Conservation (phyloP, 1,140 invertebrate genomes). For the Cydia splendana region DNA sequence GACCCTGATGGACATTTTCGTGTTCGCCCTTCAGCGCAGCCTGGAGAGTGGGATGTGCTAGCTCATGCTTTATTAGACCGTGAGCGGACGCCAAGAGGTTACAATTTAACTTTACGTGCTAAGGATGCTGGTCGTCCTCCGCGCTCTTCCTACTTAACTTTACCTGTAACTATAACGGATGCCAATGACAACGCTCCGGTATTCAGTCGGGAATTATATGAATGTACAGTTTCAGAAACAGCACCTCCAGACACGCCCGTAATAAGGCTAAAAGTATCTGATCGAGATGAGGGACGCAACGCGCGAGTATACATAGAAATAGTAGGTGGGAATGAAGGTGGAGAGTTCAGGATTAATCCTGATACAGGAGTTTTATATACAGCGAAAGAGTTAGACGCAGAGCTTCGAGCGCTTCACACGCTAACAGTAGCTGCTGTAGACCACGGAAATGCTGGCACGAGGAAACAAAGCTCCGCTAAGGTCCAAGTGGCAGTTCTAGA, state of each 20-base stretch:
- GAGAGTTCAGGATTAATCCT: slow-evolving; percentile 92
- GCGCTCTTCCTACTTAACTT: slow-evolving; percentile 85
- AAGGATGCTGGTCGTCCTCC: slow-evolving; percentile 91
- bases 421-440: slow-evolving; percentile 95
- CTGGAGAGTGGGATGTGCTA: slow-evolving; percentile 88
- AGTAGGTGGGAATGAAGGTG: slow-evolving; percentile 94
- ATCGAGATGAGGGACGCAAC: slow-evolving; percentile 90
- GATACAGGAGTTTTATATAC: slow-evolving; percentile 95
- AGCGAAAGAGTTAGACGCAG: slow-evolving; percentile 91
- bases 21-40: slow-evolving; percentile 82
- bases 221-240: slow-evolving; percentile 92
- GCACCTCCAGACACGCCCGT: slow-evolving; percentile 93
- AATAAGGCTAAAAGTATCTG: slow-evolving; percentile 91
- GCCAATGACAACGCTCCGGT: slow-evolving; percentile 92
- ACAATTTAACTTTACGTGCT: slow-evolving; percentile 92
- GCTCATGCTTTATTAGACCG: slow-evolving; percentile 89
- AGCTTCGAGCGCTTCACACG: slow-evolving; percentile 92
- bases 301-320: slow-evolving; percentile 93
- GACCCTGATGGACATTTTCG: slow-evolving; percentile 93
- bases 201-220: slow-evolving; percentile 93
- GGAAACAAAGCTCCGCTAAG: slow-evolving; percentile 93
- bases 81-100: slow-evolving; percentile 87
- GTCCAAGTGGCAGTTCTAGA: slow-evolving; percentile 94
- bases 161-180: slow-evolving; percentile 89
- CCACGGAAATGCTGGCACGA: slow-evolving; percentile 89